A percentile compares a stretch with the other conserved stretches of the same genome.
phyloP scores from a whole-genome alignment of 2,113 vertebrate genomes.

The Ictidomys tridecemlineatus region DNA sequence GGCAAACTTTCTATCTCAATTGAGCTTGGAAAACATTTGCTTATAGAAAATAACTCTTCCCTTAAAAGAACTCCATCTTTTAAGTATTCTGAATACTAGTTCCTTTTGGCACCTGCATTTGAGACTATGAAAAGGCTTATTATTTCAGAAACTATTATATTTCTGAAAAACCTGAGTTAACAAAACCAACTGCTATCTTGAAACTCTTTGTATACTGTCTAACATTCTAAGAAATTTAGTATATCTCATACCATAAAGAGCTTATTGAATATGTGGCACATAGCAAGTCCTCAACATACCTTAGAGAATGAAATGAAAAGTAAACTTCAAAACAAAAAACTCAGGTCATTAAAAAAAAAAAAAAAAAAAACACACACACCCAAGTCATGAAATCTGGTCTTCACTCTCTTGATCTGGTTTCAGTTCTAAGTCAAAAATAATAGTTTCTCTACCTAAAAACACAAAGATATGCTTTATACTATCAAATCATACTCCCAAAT shows the following conservation, averaged over 20 bases:
- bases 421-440: background rate
- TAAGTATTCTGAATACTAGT: background rate
- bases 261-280: background rate
- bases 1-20: background rate
- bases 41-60: conserved; percentile 35
- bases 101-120: background rate
- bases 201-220: conserved; percentile 12
- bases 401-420: background rate
- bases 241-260: background rate
- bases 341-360: background rate
- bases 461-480: background rate
- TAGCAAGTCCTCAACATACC: background rate
- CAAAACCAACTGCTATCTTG: background rate
- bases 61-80: background rate
- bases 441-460: conserved; percentile 13
- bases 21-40: background rate
- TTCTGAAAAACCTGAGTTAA: background rate
- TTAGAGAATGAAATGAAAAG: background rate
- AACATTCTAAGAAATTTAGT: background rate
- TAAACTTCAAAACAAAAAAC: conserved; percentile 15
- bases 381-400: background rate
- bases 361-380: background rate
- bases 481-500: background rate
- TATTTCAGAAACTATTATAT: conserved; percentile 7
- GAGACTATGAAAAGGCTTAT: conserved; percentile 5